phyloP scores from a whole-genome alignment of 2,888 invertebrate genomes.

The Amphimallon solstitiale region DNA sequence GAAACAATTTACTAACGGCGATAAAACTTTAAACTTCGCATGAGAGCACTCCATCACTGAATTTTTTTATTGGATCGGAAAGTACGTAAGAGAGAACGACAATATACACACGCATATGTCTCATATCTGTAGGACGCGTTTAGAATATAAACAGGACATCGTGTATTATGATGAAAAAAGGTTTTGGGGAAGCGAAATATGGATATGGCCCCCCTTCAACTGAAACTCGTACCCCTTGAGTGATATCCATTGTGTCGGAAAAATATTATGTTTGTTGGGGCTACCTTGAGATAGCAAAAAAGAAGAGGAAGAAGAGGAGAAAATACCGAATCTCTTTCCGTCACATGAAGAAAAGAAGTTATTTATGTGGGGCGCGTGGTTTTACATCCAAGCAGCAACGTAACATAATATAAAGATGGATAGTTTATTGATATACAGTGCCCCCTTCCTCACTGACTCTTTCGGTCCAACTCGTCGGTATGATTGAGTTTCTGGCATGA shows the following conservation, averaged over 20 bases:
- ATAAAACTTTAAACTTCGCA: conserved; percentile 4
- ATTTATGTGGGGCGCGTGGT: conserved; percentile 21
- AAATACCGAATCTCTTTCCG: conserved; percentile 19
- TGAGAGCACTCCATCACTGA: background rate
- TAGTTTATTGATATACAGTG: conserved; percentile 25
- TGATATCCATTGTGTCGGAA: conserved; percentile 10
- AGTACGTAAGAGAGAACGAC: background rate
- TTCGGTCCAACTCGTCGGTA: background rate
- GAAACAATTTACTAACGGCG: conserved; percentile 2
- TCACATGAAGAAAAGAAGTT: conserved; percentile 23
- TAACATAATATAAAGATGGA: conserved; percentile 17
- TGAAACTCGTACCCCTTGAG: background rate
- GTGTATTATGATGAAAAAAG: conserved; percentile 14
- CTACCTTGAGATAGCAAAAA: background rate
- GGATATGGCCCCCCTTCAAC: background rate
- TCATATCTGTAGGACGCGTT: conserved; percentile 17
- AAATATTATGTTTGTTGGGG: conserved; percentile 3
- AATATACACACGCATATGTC: background rate
- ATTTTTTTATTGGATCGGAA: conserved; percentile 6
- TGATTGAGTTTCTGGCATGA: conserved; percentile 8
- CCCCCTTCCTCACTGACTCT: no score
- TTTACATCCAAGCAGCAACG: conserved; percentile 13
- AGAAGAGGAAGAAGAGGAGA: background rate
- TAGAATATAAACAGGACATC: conserved; percentile 30
- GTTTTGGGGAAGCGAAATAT: background rate